These are phyloP conservation scores for Parapristionchus giblindavisi DNA, from an alignment of 2,888 invertebrate genomes.

Conservation along the genomic window DNA sequence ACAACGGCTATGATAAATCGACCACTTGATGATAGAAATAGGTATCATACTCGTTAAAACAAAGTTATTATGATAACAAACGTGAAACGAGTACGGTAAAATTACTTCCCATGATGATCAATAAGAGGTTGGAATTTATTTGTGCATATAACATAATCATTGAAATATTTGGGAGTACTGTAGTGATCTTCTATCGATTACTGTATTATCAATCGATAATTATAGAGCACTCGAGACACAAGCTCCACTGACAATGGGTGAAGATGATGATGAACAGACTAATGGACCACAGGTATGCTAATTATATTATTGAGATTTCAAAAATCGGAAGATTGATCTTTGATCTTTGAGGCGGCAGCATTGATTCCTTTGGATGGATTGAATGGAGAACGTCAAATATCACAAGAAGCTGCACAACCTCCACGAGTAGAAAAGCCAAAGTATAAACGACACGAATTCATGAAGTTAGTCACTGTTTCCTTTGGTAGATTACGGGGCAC, in stretches of 20 bases:
- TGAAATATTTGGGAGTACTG: too few species aligned
- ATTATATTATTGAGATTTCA: neutral
- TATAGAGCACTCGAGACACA: constrained; percentile 60
- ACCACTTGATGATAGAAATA: constrained; percentile 36
- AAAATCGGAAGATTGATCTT: neutral
- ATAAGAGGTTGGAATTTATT: too few species aligned
- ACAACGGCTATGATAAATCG: constrained; percentile 65
- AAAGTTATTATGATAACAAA: too few species aligned
- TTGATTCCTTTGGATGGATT: constrained; percentile 18
- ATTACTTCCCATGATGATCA: too few species aligned
- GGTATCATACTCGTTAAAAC: too few species aligned
- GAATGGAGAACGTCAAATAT: neutral
- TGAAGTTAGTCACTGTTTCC: constrained; percentile 57
- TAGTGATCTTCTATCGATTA: neutral
- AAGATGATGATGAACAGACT: constrained; percentile 69
- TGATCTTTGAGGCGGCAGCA: constrained; percentile 3
- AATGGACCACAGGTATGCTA: constrained; percentile 49
- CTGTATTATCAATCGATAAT: neutral
- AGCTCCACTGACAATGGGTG: constrained; percentile 69
- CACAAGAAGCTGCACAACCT: constrained; percentile 4
- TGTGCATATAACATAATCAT: too few species aligned
- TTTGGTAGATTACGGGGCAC: neutral
- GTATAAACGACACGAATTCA: constrained; percentile 69
- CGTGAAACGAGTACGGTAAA: too few species aligned
- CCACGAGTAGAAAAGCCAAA: constrained; percentile 65